Percentiles rank a stretch among this genome's conserved stretches.
Evolutionary conservation across 2,888 invertebrate genomes (phyloP).

Genomic region (Meandrusa payeni): DNA sequence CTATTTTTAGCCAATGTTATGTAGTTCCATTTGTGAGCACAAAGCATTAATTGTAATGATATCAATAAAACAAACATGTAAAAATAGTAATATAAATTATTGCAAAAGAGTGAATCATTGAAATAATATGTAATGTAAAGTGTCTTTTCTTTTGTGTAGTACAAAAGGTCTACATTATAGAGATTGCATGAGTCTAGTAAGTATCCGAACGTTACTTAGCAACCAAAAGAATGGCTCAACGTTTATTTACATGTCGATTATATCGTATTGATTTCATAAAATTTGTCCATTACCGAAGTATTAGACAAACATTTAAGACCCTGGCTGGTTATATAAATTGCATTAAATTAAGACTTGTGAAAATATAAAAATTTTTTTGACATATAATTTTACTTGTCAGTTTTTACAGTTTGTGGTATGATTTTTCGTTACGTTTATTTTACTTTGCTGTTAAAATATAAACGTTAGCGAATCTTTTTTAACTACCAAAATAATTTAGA

Average conservation of each 20-base stretch:
- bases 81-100: no score
- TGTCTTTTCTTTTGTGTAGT: no score
- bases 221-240: slow-evolving; percentile 46
- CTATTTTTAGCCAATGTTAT: no score
- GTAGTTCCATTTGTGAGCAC: no score
- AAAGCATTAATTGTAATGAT: no score
- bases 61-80: no score
- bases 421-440: slow-evolving; percentile 17
- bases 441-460: slow-evolving; percentile 15
- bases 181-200: no score
- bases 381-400: slow-evolving; percentile 17
- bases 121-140: no score
- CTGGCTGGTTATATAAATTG: slow-evolving; percentile 32
- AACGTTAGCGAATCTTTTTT: slow-evolving; percentile 7
- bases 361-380: slow-evolving; percentile 26
- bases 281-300: not conserved
- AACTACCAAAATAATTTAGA: slow-evolving; percentile 7
- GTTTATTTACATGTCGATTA: slow-evolving; percentile 64
- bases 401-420: slow-evolving; percentile 4
- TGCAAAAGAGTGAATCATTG: no score
- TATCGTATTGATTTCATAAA: slow-evolving; percentile 57
- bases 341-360: slow-evolving; percentile 32
- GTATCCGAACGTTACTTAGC: slow-evolving; percentile 21
- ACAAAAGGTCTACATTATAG: no score
- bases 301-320: slow-evolving; percentile 2